Conservation (phyloP, 2,888 invertebrate genomes). For the Drosophila ezoana region DNA sequence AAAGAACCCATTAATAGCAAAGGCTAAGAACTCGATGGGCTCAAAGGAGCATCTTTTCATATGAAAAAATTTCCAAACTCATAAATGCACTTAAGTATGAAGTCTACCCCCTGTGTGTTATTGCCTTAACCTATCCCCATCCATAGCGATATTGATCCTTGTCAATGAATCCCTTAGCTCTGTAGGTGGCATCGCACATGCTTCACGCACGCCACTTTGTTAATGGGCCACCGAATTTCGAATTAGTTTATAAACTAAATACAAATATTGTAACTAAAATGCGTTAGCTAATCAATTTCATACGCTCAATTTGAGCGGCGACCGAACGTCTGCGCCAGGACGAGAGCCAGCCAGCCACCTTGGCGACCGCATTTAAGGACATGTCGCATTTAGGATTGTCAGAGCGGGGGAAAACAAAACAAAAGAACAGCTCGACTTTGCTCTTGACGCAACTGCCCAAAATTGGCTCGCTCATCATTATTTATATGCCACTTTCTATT, state of each 20-base stretch:
- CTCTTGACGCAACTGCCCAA: conserved; percentile 73
- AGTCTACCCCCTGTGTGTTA: no score
- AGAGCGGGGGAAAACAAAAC: conserved; percentile 46
- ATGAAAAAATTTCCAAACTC: no score
- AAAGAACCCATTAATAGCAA: no score
- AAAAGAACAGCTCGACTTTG: conserved; percentile 56
- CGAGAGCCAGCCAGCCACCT: conserved; percentile 49
- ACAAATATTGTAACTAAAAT: conserved; percentile 70
- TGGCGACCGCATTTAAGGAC: conserved; percentile 74
- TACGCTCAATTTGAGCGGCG: conserved; percentile 78
- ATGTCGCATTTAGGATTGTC: conserved; percentile 18
- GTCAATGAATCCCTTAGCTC: conserved; percentile 53
- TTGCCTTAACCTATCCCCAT: not conserved
- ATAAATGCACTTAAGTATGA: not conserved
- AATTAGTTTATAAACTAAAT: conserved; percentile 76
- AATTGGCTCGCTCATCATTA: conserved; percentile 79
- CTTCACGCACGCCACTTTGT: conserved; percentile 55
- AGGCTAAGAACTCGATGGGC: no score
- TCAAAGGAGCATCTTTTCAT: no score
- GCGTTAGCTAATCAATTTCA: conserved; percentile 76
- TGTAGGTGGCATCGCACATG: conserved; percentile 51
- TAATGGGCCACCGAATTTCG: conserved; percentile 51
- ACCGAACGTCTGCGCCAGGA: conserved; percentile 63
- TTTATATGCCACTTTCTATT: conserved; percentile 75
- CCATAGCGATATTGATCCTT: not conserved